These are phyloP conservation scores for Tetanocera ferruginea DNA, from an alignment of 2,888 invertebrate genomes.

Conservation along the genomic window DNA sequence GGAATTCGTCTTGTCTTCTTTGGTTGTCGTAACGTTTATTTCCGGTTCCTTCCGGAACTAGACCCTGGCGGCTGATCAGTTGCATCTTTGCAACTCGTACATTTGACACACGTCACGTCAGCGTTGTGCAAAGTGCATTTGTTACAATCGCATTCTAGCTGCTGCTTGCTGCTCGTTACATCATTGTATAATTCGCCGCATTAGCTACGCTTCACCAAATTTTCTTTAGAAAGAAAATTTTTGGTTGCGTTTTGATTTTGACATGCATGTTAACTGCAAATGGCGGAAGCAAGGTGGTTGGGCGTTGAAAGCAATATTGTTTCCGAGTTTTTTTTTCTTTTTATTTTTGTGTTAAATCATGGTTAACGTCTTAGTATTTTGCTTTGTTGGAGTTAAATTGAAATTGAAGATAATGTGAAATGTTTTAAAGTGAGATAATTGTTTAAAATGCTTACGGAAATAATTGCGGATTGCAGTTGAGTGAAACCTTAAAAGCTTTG, in stretches of 20 bases:
- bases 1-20: not conserved
- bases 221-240: slow-evolving; percentile 1
- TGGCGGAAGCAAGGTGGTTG: too few relatives aligned
- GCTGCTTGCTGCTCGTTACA: not conserved
- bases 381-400: not conserved
- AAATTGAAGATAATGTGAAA: not conserved
- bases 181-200: slow-evolving; percentile 31
- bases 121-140: not conserved
- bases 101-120: slow-evolving; percentile 25
- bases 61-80: too few relatives aligned
- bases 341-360: too few relatives aligned
- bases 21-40: not conserved
- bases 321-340: too few relatives aligned
- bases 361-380: too few relatives aligned
- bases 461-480: not conserved
- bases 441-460: too few relatives aligned
- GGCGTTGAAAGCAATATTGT: too few relatives aligned
- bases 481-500: too few relatives aligned
- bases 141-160: slow-evolving; percentile 10
- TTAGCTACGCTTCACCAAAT: slow-evolving; percentile 3
- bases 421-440: not conserved
- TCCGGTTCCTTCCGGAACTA: not conserved
- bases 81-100: slow-evolving; percentile 6
- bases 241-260: not conserved
- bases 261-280: not conserved